phyloP scores from a whole-genome alignment of 2,113 vertebrate genomes.

The Columba janthina region DNA sequence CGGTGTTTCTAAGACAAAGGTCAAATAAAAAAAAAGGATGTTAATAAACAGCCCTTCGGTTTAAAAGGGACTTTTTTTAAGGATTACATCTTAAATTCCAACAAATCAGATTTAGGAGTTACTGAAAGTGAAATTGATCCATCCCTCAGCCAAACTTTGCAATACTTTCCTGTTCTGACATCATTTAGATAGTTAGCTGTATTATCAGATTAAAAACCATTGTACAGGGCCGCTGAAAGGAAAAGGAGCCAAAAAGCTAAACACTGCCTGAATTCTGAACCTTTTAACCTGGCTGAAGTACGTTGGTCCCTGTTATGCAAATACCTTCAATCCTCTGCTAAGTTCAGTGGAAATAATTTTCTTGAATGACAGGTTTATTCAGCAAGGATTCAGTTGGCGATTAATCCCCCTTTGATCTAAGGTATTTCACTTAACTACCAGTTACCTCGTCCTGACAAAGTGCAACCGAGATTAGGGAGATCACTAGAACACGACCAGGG shows the following conservation, averaged over 20 bases:
- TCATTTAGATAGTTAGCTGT: conserved; percentile 83
- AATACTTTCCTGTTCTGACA: conserved; percentile 83
- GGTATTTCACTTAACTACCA: conserved; percentile 89
- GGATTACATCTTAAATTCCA: conserved; percentile 90
- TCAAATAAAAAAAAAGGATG: conserved; percentile 70
- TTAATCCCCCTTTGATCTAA: conserved; percentile 91
- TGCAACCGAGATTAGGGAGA: conserved; percentile 85
- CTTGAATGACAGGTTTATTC: conserved; percentile 92
- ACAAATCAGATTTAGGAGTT: conserved; percentile 89
- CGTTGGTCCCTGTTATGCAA: conserved; percentile 85
- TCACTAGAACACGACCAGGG: conserved; percentile 78
- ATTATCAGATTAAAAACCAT: conserved; percentile 87
- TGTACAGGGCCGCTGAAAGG: conserved; percentile 80
- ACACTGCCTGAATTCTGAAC: conserved; percentile 84
- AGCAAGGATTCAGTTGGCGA: conserved; percentile 85
- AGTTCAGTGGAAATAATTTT: conserved; percentile 90
- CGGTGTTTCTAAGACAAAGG: conserved; percentile 76
- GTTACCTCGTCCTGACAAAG: conserved; percentile 88
- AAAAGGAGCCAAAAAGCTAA: conserved; percentile 82
- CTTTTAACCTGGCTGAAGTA: conserved; percentile 89
- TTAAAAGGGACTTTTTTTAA: conserved; percentile 75
- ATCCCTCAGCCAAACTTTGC: conserved; percentile 84
- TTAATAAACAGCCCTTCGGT: conserved; percentile 80
- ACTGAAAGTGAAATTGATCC: conserved; percentile 88
- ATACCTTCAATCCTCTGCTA: conserved; percentile 84